Base-by-base conservation (phyloP, 2,888 invertebrate genomes). In the Apodemia hepburni region DNA sequence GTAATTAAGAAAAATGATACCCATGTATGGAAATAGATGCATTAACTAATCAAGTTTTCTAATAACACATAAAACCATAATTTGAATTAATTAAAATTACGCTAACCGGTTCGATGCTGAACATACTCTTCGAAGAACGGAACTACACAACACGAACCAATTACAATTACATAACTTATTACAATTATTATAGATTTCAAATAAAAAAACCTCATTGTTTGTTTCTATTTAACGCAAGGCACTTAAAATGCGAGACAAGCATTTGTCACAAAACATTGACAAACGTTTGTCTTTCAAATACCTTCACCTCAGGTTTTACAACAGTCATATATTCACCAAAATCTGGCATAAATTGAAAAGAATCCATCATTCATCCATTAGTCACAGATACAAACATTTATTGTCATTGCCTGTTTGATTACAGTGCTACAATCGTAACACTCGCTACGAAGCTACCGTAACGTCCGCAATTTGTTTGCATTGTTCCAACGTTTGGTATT, bases 401-500 rank as follows among this genome's bases (percentile, higher is more conserved):
- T 79, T 80, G 80, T 88, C 85, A 89, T 87, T 87, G 86, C 79
- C 49, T 42, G 42, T 42, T 42, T 42, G 42, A 42, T 42, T 42
- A 42, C 42, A 84, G 76, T 78, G 78, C 80, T 87, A 89, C 87
- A 91, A 88, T 89, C 87, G 84, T 75, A 82, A 85, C 87, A 86
- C 87, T 87, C 83, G 85, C 85, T 86, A 78, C 85, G 88, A 89
- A 87, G 90, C 90, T 91, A 89, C 91, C 89, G 90, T 87, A 89
- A 87, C 90, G 85, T 85, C 42, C 42, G 42, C 90, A 89, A 90
- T 90, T 89, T 87, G 85, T 81, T 75, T 66, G 80, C 81, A 88
- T 90, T 91, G 90, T 91, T 88, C 84, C 79, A 73, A 75, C 71
- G 73, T 77, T 79, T 79, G 79, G 82, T 82, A 85, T 88, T 85